phyloP scores from a whole-genome alignment of 2,113 vertebrate species.

The Suncus etruscus region DNA sequence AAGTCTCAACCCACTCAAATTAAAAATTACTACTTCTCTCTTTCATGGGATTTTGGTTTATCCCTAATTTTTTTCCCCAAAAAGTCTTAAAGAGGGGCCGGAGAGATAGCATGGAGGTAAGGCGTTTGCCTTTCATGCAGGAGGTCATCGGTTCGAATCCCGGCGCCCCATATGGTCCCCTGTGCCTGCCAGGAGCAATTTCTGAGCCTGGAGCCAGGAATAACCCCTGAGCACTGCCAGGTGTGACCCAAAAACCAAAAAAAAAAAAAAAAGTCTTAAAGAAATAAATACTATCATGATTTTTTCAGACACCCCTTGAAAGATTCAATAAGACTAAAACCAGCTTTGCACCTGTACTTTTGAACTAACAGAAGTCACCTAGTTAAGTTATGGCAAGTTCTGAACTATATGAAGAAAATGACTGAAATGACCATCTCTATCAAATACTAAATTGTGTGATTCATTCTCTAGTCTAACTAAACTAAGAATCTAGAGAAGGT shows the following conservation, averaged over 20 bases:
- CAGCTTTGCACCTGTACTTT: background rate
- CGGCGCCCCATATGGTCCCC: too few species aligned
- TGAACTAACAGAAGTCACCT: slow-evolving; percentile 6
- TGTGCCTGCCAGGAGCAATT: too few species aligned
- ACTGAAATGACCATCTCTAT: background rate
- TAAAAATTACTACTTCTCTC: background rate
- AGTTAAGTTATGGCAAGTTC: background rate
- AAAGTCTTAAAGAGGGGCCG: background rate
- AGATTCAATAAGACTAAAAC: background rate
- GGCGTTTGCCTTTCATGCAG: too few species aligned
- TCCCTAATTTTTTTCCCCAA: background rate
- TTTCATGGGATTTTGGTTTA: background rate
- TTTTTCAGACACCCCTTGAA: slow-evolving; percentile 36
- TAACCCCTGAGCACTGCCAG: too few species aligned
- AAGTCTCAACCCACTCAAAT: background rate
- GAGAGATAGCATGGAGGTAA: too few species aligned
- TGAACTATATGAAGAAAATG: background rate
- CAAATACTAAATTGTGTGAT: background rate
- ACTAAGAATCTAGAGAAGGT: background rate
- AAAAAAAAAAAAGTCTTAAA: background rate
- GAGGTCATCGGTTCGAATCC: too few species aligned
- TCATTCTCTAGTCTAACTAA: background rate
- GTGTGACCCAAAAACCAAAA: too few species aligned
- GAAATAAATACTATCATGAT: background rate
- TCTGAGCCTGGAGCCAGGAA: too few species aligned